phyloP scores from a whole-genome alignment of 2,888 invertebrate genomes.

The Parnassius smintheus region DNA sequence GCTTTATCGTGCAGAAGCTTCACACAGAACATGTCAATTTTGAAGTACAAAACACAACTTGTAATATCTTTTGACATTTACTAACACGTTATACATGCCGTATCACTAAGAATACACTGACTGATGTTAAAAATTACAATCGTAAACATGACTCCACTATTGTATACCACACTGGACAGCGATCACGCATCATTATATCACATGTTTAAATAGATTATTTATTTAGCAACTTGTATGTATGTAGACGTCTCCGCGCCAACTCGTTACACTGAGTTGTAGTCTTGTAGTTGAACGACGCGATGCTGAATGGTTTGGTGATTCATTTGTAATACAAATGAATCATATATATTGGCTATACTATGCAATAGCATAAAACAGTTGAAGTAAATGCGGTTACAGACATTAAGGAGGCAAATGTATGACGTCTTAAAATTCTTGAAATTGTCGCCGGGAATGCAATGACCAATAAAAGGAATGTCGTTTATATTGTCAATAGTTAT shows the following conservation, averaged over 20 bases:
- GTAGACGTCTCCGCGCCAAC: conserved; percentile 49
- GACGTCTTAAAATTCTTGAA: conserved; percentile 57
- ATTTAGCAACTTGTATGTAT: conserved; percentile 55
- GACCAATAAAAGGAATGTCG: conserved; percentile 10
- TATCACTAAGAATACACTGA: conserved; percentile 76
- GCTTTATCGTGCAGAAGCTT: conserved; percentile 68
- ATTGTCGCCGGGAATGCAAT: conserved; percentile 30
- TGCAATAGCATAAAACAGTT: conserved; percentile 37
- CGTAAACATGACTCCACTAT: conserved; percentile 72
- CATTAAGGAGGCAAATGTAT: conserved; percentile 43
- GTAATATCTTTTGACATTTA: conserved; percentile 74
- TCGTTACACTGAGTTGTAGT: conserved; percentile 61
- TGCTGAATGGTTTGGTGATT: conserved; percentile 67
- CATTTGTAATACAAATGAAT: conserved; percentile 71
- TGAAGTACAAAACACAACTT: conserved; percentile 39
- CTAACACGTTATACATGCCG: conserved; percentile 73
- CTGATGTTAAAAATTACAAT: conserved; percentile 76
- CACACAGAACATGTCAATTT: conserved; percentile 63
- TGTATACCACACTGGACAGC: conserved; percentile 63
- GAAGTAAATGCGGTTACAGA: conserved; percentile 38
- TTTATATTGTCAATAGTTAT: conserved; percentile 8
- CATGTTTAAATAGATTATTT: conserved; percentile 75
- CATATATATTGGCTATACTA: conserved; percentile 59
- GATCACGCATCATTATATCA: conserved; percentile 77
- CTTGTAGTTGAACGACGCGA: conserved; percentile 57